These are phyloP conservation scores for Bombus sibiricus DNA, from an alignment of 1,140 invertebrate genomes.

Conservation along the genomic window DNA sequence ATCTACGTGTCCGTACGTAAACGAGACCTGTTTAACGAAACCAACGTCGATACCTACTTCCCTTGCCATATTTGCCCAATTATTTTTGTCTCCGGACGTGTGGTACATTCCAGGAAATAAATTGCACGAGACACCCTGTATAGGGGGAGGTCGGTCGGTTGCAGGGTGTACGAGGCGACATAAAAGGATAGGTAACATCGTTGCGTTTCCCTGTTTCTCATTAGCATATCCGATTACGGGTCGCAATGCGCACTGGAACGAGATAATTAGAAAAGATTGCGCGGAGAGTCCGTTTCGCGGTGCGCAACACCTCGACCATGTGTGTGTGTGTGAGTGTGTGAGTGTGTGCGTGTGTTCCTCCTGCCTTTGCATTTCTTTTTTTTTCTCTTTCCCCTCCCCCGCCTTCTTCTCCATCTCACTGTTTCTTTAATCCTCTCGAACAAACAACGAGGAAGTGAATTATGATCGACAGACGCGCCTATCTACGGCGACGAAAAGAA, in stretches of 20 bases:
- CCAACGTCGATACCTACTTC: not conserved
- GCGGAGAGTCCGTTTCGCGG: slow-evolving; percentile 64
- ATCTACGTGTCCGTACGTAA: no score
- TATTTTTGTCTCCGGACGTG: not conserved
- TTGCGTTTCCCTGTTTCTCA: slow-evolving; percentile 62
- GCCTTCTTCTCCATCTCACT: no score
- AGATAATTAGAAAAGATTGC: slow-evolving; percentile 78
- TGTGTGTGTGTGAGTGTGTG: not conserved
- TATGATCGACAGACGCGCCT: slow-evolving; percentile 13
- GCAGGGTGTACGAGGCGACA: slow-evolving; percentile 53
- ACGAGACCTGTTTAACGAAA: no score
- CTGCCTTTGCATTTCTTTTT: no score
- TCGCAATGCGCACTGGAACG: slow-evolving; percentile 62
- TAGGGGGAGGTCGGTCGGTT: slow-evolving; percentile 28
- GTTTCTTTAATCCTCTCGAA: not conserved
- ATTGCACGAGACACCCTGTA: not conserved
- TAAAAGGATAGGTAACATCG: slow-evolving; percentile 58
- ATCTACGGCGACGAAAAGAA: slow-evolving; percentile 19
- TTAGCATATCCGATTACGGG: slow-evolving; percentile 76
- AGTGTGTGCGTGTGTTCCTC: not conserved
- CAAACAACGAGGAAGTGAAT: slow-evolving; percentile 27
- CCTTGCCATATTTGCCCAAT: not conserved
- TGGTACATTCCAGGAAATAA: not conserved
- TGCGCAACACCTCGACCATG: slow-evolving; percentile 11
- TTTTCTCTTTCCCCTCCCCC: not conserved